Evolutionary conservation across 2,113 vertebrate species (phyloP), one percentile per base, ranked within the genome.

Genomic region (Charadrius vociferus): DNA sequence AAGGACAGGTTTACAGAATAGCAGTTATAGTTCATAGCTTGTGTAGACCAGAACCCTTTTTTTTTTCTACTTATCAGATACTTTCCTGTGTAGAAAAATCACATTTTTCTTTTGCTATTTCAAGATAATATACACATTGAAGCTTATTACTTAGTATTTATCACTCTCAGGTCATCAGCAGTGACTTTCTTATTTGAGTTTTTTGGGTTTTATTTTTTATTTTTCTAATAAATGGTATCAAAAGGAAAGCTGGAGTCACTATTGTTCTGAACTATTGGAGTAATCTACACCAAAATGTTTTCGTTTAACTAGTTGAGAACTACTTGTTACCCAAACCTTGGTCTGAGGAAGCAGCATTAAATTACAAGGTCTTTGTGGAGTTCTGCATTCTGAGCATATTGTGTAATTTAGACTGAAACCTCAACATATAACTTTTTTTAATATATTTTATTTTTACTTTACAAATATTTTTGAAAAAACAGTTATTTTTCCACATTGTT

Each of bases 331-430:
- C 24, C 63, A 84, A 68, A 81, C 59, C 37, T 73, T 1, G 0
- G n/a, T 59, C 86, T 81, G 82, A 90, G 53, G 84, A 81, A 94
- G 58, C 73, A 90, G 59, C 63, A 41, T 55, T 81, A 87, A 80
- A 72, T 91, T 81, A 59, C 37, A 86, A 43, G 55, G 72, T 84
- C 26, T 47, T 66, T 58, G 61, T 79, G 34, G 34, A 63, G 39
- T 63, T 88, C 27, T 86, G 56, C 34, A 50, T 93, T 82, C 61
- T 66, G 53, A 88, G 19, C 41, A 36, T 37, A 43, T 77, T 79
- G 50, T 82, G 32, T 73, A 66, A 90, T 79, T 94, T 56, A 75
- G 66, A 39, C 50, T 63, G 56, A 93, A 91, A 83, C 26, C 5
- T 89, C 67, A 65, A 59, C 47, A 16, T 74, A 39, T 3, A 7